Evolutionary conservation across 2,888 invertebrate genomes (phyloP), one percentile per base, ranked within the genome.

Genomic region (Calameuta idolon): DNA sequence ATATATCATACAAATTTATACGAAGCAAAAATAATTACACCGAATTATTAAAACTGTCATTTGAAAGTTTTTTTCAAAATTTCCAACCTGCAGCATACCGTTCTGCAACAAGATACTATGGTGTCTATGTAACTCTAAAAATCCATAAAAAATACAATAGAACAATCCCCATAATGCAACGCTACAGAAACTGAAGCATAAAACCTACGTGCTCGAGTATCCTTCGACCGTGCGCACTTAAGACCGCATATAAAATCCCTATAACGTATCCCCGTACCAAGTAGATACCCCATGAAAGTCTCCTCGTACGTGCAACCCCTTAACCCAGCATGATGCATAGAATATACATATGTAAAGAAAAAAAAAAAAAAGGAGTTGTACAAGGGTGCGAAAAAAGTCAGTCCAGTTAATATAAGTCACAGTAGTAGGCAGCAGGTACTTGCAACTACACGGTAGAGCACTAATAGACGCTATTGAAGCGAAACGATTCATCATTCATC

Each of bases 401-500:
- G 55, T 55, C 55, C 23, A 55, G 55, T 55, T 55, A 55, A 23
- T 55, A 55, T 23, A 55, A 55, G 9, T 55, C 55, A 55, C 55
- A 23, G 55, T 55, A 23, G 55, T 55, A 55, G 23, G 23, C 23
- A 55, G 9, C 55, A 55, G 55, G 23, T 55, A 23, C 23, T 9
- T 23, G 55, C 23, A 40, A 40, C 15, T 40, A 40, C 40, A 40
- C 9, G 40, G 23, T 40, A 40, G 23, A 40, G 40, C 15, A 40
- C 15, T 40, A 40, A 15, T 40, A 40, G 40, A 9, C 23, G 23
- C 23, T 23, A 71, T 23, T 34, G 35, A 30, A 74, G n/a, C 23
- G 35, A 35, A 74, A 71, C 34, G 74, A 74, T 74, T 34, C 35
- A 80, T 79, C 79, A 74, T 74, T 34, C 35, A 80, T 79, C 79